phyloP scores from a whole-genome alignment of 2,797 vertebrate genomes.

The Crenuchus spilurus region DNA sequence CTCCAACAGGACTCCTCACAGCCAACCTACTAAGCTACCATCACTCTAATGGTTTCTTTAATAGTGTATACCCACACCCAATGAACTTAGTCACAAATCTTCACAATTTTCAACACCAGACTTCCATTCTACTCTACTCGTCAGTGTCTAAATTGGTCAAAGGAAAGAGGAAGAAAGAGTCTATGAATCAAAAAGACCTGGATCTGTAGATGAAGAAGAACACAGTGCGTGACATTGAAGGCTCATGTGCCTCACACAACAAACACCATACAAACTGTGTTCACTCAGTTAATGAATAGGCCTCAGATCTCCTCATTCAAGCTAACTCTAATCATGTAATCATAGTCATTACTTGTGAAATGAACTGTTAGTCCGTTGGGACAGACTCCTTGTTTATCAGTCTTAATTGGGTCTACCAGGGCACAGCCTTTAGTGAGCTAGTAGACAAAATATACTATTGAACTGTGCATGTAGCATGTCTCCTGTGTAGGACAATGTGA shows the following conservation, averaged over 20 bases:
- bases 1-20: too few relatives aligned
- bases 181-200: not conserved
- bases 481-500: not conserved
- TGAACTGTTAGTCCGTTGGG: constrained; percentile 19
- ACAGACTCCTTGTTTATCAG: constrained; percentile 14
- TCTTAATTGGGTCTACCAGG: constrained; percentile 39
- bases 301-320: constrained; percentile 9
- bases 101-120: not conserved
- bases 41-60: too few relatives aligned
- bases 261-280: not conserved
- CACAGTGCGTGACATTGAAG: not conserved
- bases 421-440: not conserved
- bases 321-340: constrained; percentile 28
- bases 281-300: not conserved
- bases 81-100: not conserved
- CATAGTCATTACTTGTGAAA: constrained; percentile 26
- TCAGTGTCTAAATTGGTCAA: not conserved
- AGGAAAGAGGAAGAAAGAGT: constrained; percentile 6
- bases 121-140: not conserved
- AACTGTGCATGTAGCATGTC: not conserved
- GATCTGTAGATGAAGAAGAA: constrained; percentile 8
- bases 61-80: too few relatives aligned
- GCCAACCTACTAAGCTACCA: too few relatives aligned
- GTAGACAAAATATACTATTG: not conserved
- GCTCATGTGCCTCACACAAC: not conserved